Evolutionary conservation across 1,140 invertebrate genomes (phyloP).

Genomic region (Drosophila carrolli): DNA sequence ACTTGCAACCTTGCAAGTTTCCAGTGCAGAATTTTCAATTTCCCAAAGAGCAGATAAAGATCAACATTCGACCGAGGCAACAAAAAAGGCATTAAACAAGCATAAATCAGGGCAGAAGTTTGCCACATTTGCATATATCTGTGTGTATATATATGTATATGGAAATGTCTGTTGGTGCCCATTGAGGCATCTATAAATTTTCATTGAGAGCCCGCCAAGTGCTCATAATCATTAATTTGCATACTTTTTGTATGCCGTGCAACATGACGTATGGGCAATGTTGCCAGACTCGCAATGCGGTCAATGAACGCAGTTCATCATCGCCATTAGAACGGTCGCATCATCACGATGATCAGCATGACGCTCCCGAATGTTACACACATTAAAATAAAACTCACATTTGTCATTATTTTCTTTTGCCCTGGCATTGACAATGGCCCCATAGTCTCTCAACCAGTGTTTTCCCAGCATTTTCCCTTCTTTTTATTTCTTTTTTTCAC

Average conservation of each 20-base stretch:
- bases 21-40: slow-evolving; percentile 25
- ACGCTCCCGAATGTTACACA: slow-evolving; percentile 63
- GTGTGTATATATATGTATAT: background rate
- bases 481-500: background rate
- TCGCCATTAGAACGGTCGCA: slow-evolving; percentile 7
- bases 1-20: slow-evolving; percentile 36
- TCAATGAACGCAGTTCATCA: slow-evolving; percentile 33
- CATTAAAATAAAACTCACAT: slow-evolving; percentile 79
- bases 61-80: slow-evolving; percentile 23
- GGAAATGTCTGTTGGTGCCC: slow-evolving; percentile 9
- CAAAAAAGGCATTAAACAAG: slow-evolving; percentile 23
- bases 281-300: slow-evolving; percentile 17
- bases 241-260: slow-evolving; percentile 49
- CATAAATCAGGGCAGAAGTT: slow-evolving; percentile 40
- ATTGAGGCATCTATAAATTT: slow-evolving; percentile 43
- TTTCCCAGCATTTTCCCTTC: background rate
- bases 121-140: background rate
- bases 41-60: slow-evolving; percentile 29
- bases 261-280: slow-evolving; percentile 64
- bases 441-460: background rate
- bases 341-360: slow-evolving; percentile 41
- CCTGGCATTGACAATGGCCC: slow-evolving; percentile 47
- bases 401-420: slow-evolving; percentile 57
- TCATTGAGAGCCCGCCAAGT: slow-evolving; percentile 38
- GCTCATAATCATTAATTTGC: slow-evolving; percentile 57